Evolutionary conservation across 2,888 invertebrate species (phyloP), one percentile per base, ranked within the genome.

Genomic region (Creontiades dilutus): DNA sequence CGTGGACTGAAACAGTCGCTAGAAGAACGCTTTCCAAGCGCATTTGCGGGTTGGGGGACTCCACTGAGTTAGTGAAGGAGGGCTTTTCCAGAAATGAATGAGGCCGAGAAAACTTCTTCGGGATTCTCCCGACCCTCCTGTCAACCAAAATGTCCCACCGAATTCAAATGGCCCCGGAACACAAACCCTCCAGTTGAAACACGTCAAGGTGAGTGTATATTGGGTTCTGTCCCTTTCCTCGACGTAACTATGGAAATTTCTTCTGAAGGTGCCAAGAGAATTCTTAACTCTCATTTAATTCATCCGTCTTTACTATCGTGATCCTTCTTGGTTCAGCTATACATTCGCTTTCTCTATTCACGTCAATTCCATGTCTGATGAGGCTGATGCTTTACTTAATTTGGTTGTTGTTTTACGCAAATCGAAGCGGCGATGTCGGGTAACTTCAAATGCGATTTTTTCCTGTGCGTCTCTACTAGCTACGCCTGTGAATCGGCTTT

Each of bases 61-160:
- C 19, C 11, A 7, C 68, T 19, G 13, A 68, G 23, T 68, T 68
- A 23, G 68, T 68, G 68, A 68, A 27, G 68, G 23, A 68, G 12
- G 7, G 68, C 68, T 68, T 68, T 68, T 68, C 68, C 27, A 68
- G 68, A 23, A 23, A 68, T 23, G 68, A 23, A 68, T 23, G 68
- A 23, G 68, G 19, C 23, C 19, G 13, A 68, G 23, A 23, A 23
- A 68, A 68, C 68, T 68, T 68, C 68, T 19, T 11, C 23, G 68
- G 12, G 0, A 12, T 68, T 23, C 68, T 9, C 9, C 9, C 61
- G n/a, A 19, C 61, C 16, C 61, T 68, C 23, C n/a, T 23, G 23
- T 68, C 68, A 68, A 23, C 68, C 23, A 23, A 68, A 68, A 68
- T 68, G 23, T 68, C 0, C 68, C 23, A 68, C 68, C 23, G 61